Base-by-base conservation (phyloP, 1,140 invertebrate genomes). In the Aleiodes sp. region DNA sequence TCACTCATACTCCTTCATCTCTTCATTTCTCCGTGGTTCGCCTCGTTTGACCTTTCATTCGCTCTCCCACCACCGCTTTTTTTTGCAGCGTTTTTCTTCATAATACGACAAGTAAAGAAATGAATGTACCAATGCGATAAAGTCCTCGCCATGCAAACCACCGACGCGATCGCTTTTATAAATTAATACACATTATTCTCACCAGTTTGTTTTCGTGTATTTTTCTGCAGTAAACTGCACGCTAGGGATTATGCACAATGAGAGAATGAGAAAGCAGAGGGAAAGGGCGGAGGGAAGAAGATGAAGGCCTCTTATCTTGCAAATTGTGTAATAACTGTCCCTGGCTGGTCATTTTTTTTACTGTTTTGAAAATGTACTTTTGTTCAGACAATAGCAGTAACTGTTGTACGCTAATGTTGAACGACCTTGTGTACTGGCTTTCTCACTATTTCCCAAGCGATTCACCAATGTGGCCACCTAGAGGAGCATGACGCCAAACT, bases 41-140 rank as follows among this genome's bases (percentile, higher is more conserved):
- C 46, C 72, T 65, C 70, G 70, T 63, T 66, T 62, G 43, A 46
- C 24, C 16, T 19, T 14, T 24, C 16, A 35, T 16, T 6, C 26
- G 4, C 14, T 33, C 6, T 14, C 10, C 35, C 35, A 56, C 57
- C 35, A n/a, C n/a, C n/a, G n/a, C n/a, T n/a, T n/a, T n/a, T n/a
- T n/a, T n/a, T n/a, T 35, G 31, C 31, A 35, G 10, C 46, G 9
- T 24, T 43, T 12, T 43, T 4, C 39, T 7, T 7, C 7, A n/a
- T 31, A 59, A 43, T 35, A 46, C n/a, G 41, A 65, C 35, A 26
- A 37, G 28, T 10, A 28, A 8, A 8, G 56, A 41, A 65, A 71
- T 71, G 65, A 71, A 70, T 68, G 74, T 46, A 67, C 26, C 43
- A 69, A 75, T 70, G 70, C 70, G 72, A 75, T 71, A 72, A 70